Evolutionary conservation across 2,113 vertebrate species (phyloP).

Genomic region (Nesogale talazaci): DNA sequence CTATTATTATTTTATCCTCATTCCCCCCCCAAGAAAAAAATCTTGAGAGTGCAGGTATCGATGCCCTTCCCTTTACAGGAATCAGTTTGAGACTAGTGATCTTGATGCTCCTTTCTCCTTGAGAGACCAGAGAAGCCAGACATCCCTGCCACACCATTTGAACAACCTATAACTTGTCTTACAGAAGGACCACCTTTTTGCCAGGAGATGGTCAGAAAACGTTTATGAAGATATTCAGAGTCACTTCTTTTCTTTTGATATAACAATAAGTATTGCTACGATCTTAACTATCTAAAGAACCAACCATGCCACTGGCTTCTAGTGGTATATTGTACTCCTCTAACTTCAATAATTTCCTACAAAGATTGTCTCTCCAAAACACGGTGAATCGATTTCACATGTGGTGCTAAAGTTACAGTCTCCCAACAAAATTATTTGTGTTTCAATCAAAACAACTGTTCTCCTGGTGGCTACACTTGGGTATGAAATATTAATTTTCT

Average conservation of each 20-base stretch:
- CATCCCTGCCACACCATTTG: background rate
- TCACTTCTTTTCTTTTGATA: background rate
- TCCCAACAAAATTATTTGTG: slow-evolving; percentile 5
- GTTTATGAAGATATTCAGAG: background rate
- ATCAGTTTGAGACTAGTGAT: background rate
- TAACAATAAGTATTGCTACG: background rate
- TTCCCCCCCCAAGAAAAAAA: background rate
- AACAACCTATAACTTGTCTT: background rate
- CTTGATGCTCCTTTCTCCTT: background rate
- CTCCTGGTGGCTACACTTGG: background rate
- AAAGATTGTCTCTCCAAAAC: background rate
- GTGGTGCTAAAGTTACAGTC: background rate
- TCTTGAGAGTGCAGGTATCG: background rate
- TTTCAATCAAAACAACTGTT: background rate
- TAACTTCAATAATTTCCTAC: slow-evolving; percentile 23
- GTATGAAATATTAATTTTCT: background rate
- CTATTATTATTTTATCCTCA: too few relatives aligned
- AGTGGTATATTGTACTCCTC: background rate
- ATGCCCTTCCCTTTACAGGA: background rate
- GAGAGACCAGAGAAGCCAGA: background rate
- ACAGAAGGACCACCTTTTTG: slow-evolving; percentile 14
- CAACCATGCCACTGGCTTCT: background rate
- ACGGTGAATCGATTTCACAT: background rate
- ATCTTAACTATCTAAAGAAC: slow-evolving; percentile 1
- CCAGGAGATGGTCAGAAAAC: slow-evolving; percentile 8